Conservation (phyloP, 2,888 invertebrate species). For the Ptychoptera albimana region DNA sequence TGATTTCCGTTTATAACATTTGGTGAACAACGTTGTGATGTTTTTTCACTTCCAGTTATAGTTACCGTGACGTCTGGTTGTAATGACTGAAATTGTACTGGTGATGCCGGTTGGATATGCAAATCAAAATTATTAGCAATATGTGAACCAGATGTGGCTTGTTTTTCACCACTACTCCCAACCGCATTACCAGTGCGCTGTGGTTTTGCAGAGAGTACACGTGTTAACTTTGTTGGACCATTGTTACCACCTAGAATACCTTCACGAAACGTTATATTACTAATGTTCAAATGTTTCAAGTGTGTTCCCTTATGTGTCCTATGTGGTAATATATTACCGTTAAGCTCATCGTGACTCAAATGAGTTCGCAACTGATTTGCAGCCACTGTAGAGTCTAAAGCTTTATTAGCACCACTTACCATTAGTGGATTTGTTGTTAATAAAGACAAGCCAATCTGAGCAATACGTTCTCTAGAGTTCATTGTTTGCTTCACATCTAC, state of each 20-base stretch:
- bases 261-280: slow-evolving; percentile 12
- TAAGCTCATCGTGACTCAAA: no score
- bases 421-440: slow-evolving; percentile 5
- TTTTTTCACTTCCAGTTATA: slow-evolving; percentile 1
- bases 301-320: slow-evolving; percentile 6
- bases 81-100: slow-evolving; percentile 25
- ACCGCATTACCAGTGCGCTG: neutral
- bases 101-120: slow-evolving; percentile 16
- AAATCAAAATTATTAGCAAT: no score
- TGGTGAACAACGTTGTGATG: no score
- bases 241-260: neutral
- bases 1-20: no score
- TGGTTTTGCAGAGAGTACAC: slow-evolving; percentile 11
- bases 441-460: slow-evolving; percentile 9
- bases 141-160: slow-evolving; percentile 2
- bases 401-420: no score
- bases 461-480: slow-evolving; percentile 6
- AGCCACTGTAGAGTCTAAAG: no score
- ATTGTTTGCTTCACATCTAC: slow-evolving; percentile 4
- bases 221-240: slow-evolving; percentile 5
- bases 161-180: neutral
- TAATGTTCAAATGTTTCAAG: slow-evolving; percentile 11
- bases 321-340: neutral
- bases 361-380: no score
- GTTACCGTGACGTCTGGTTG: slow-evolving; percentile 15